These are phyloP conservation scores for Drosophila kokeensis DNA, from an alignment of 2,888 invertebrate genomes.

Conservation along the genomic window DNA sequence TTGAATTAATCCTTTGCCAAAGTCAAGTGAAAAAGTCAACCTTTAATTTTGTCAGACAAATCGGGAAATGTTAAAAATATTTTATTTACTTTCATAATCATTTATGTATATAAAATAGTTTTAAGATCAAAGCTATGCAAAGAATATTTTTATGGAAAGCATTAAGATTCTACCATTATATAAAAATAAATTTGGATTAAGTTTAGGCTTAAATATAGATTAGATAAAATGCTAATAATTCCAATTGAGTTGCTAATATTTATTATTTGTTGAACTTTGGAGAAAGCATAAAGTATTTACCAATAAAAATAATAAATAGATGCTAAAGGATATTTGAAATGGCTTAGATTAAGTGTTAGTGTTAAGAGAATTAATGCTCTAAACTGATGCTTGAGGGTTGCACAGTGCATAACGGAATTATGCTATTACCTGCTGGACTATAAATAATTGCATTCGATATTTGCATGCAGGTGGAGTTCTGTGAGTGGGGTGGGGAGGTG, in stretches of 20 bases:
- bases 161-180: neutral
- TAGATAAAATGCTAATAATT: neutral
- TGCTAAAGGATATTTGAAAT: neutral
- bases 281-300: neutral
- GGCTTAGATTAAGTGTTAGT: neutral
- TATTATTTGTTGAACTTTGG: neutral
- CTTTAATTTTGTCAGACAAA: too few relatives aligned
- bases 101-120: neutral
- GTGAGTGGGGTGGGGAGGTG: neutral
- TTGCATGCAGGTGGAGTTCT: constrained; percentile 49
- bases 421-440: constrained; percentile 41
- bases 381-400: constrained; percentile 11
- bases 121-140: neutral
- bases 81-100: neutral
- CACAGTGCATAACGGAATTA: constrained; percentile 36
- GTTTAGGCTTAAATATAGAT: neutral
- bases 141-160: fast-evolving
- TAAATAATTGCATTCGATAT: constrained; percentile 66
- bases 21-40: neutral
- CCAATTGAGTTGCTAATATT: neutral
- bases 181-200: neutral
- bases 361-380: constrained; percentile 1
- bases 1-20: neutral
- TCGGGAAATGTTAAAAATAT: neutral
- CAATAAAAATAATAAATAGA: neutral